phyloP scores from a whole-genome alignment of 2,113 vertebrate genomes.

The Madoqua kirkii region DNA sequence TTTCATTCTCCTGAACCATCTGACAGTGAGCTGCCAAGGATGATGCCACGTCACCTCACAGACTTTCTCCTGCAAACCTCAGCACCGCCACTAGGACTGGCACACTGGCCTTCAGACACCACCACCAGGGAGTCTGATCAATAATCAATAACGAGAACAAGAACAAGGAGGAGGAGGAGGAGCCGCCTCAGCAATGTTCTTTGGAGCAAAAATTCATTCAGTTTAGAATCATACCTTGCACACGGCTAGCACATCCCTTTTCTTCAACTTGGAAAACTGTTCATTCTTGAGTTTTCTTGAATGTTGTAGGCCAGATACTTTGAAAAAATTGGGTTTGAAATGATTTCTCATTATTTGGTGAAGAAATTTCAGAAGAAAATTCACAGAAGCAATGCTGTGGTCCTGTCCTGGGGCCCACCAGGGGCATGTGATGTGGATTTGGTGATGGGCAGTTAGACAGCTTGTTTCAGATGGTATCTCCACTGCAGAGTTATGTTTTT shows the following conservation, averaged over 20 bases:
- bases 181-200: neutral
- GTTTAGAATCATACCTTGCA: neutral
- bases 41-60: neutral
- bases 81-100: neutral
- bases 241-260: neutral
- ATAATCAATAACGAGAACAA: neutral
- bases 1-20: neutral
- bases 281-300: neutral
- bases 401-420: fast-evolving
- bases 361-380: neutral
- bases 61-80: neutral
- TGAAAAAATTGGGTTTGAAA: neutral
- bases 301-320: neutral
- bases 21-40: neutral
- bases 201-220: neutral
- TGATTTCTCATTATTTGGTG: neutral
- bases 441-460: neutral
- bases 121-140: neutral
- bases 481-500: neutral
- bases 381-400: neutral
- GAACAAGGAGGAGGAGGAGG: neutral
- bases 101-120: neutral
- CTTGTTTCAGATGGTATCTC: neutral
- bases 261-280: neutral
- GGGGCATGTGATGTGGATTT: neutral